Conservation (phyloP, 2,888 invertebrate species). For the Lasius fuliginosus region DNA sequence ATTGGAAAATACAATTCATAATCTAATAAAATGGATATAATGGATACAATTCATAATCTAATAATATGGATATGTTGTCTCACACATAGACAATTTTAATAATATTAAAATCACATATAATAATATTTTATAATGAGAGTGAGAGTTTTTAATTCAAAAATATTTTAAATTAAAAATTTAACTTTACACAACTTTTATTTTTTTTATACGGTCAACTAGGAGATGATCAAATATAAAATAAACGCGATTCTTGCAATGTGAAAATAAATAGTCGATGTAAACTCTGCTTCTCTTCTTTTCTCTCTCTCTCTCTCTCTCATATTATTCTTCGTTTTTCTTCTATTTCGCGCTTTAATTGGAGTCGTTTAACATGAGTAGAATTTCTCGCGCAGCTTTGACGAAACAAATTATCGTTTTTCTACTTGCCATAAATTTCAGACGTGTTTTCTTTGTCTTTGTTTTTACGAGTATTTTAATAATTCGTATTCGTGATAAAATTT, state of each 20-base stretch:
- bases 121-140: not conserved
- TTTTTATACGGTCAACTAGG: slow-evolving; percentile 1
- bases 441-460: not conserved
- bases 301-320: not conserved
- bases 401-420: slow-evolving; percentile 40
- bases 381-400: slow-evolving; percentile 6
- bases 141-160: not conserved
- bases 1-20: not conserved
- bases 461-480: slow-evolving; percentile 14
- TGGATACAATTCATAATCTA: no score
- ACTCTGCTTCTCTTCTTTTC: slow-evolving; percentile 10
- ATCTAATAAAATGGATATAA: no score
- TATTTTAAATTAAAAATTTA: slow-evolving; percentile 8
- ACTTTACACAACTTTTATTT: slow-evolving; percentile 2
- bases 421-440: slow-evolving; percentile 23
- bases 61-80: not conserved
- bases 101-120: not conserved
- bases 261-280: slow-evolving; percentile 36
- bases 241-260: slow-evolving; percentile 27
- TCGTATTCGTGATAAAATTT: not conserved
- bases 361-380: slow-evolving; percentile 62
- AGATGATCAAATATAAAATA: slow-evolving; percentile 52
- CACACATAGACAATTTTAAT: not conserved
- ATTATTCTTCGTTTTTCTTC: slow-evolving; percentile 52
- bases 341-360: slow-evolving; percentile 62